These are phyloP conservation scores for Heliconius charithonia DNA, from an alignment of 2,888 invertebrate genomes.

Conservation along the genomic window DNA sequence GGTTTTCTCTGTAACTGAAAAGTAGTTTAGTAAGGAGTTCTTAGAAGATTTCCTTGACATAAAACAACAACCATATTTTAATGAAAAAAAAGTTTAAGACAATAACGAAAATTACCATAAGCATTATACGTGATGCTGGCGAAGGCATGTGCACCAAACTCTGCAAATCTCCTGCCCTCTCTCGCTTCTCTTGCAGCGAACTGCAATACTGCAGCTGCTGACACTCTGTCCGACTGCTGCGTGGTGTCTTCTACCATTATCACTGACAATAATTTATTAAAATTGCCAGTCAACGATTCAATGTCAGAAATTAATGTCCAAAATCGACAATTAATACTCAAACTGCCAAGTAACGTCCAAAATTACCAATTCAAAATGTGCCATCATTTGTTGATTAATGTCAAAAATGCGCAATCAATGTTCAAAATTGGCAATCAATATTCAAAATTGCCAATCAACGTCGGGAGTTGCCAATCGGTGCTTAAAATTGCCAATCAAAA, in stretches of 20 bases:
- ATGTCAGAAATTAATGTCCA: background rate
- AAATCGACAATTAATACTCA: background rate
- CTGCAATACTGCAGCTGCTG: conserved; percentile 76
- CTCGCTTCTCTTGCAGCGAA: conserved; percentile 76
- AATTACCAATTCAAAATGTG: background rate
- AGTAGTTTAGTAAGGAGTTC: background rate
- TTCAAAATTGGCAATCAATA: background rate
- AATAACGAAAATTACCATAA: conserved; percentile 63
- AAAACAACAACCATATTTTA: background rate
- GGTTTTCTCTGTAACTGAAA: background rate
- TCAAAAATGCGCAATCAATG: background rate
- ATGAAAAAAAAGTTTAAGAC: background rate
- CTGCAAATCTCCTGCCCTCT: conserved; percentile 71
- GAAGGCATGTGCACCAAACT: conserved; percentile 77
- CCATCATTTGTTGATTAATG: background rate
- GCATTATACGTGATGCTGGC: conserved; percentile 75
- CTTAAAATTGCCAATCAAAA: background rate
- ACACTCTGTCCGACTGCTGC: conserved; percentile 64
- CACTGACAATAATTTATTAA: conserved; percentile 21
- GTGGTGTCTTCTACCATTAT: conserved; percentile 71
- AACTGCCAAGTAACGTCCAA: background rate
- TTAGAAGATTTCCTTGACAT: background rate
- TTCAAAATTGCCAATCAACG: background rate
- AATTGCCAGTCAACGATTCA: conserved; percentile 25
- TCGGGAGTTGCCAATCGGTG: background rate